These are phyloP conservation scores for Drosophila parabipectinata DNA, from an alignment of 1,140 invertebrate genomes.

Conservation along the genomic window DNA sequence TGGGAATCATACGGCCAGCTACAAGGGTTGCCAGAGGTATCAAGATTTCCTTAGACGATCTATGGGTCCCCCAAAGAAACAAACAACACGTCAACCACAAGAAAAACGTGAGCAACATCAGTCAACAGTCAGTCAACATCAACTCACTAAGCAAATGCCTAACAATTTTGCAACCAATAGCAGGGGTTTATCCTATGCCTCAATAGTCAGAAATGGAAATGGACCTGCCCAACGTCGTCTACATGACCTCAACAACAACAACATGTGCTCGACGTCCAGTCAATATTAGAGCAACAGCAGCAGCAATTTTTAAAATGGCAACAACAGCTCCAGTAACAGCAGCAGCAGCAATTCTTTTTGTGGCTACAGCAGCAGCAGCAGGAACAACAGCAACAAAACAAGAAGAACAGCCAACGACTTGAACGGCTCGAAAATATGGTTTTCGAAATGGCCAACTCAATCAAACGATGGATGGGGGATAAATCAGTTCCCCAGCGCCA, in stretches of 20 bases:
- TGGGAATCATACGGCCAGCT: too few species aligned
- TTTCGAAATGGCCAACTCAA: not conserved
- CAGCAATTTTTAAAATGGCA: conserved; percentile 6
- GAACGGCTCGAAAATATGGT: conserved; percentile 31
- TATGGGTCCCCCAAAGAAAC: too few species aligned
- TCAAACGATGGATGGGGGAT: conserved; percentile 21
- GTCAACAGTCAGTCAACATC: not conserved
- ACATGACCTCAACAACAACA: not conserved
- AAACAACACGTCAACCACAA: too few species aligned
- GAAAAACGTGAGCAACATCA: too few species aligned
- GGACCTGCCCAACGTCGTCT: too few species aligned
- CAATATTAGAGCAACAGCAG: not conserved
- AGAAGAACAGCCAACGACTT: conserved; percentile 11
- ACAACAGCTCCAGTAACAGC: not conserved
- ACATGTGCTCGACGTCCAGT: not conserved
- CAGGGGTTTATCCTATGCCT: not conserved
- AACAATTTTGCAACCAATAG: not conserved
- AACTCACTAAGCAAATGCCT: not conserved
- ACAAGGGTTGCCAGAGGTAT: too few species aligned
- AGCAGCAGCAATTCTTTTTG: conserved; percentile 14
- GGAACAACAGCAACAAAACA: conserved; percentile 23
- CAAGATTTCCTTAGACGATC: too few species aligned
- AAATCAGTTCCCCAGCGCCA: conserved; percentile 10
- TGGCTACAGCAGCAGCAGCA: not conserved
- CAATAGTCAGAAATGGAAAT: too few species aligned